Evolutionary conservation across 2,797 vertebrate species (phyloP), one percentile per base, ranked within the genome.

Genomic region (Pseudochirops corinnae): DNA sequence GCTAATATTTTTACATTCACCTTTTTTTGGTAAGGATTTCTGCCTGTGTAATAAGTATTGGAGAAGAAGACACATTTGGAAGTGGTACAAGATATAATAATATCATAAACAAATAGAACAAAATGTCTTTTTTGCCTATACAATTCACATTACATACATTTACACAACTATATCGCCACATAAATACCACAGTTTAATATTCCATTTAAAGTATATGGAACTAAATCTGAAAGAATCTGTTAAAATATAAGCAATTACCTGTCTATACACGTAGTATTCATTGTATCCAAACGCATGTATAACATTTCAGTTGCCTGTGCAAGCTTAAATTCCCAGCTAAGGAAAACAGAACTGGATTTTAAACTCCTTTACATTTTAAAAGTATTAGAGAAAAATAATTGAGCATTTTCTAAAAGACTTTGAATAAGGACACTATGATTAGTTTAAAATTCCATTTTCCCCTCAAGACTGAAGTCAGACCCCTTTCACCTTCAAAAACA

Each of bases 281-380:
- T 99, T 0, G 99, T 99, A 98, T 99, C 99, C 99, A 99, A 98
- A 92, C 99, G 99, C 99, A 99, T 99, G 97, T 99, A 99, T 90
- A 99, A 98, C 99, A 99, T 99, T 99, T 99, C 99, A 55, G 99
- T 99, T 93, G 99, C 99, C 98, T 99, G 99, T 5, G 99, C 99
- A 97, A 99, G 98, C 99, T 99, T 39, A 93, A 60, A n/a, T 95
- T 96, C 94, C 57, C 95, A 92, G 98, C 99, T 99, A 99, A 99
- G 99, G 99, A 92, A 98, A 97, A 98, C 46, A 96, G 21, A 53
- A 6, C 52, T 52, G 18, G 29, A 58, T 67, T 87, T 58, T 13
- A 94, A 24, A 1, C 74, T 91, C 55, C 21, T 95, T 92, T 55
- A 94, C 93, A 95, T 21, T 55, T 29, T 93, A 94, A 31, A 29